Conservation (phyloP, 2,797 vertebrate species). For the Megalops cyprinoides region DNA sequence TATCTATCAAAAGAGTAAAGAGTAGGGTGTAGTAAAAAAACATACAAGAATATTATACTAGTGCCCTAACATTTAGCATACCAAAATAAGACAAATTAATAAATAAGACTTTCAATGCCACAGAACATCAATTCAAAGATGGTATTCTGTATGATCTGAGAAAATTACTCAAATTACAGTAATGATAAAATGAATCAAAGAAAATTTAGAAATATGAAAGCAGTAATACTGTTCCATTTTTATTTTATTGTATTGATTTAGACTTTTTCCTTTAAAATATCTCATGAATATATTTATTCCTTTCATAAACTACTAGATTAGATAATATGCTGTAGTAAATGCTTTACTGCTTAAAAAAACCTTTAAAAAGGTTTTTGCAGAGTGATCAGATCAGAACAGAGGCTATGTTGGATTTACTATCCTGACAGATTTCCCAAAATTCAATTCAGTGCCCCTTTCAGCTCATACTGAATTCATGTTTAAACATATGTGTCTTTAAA, state of each 20-base stretch:
- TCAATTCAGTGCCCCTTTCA: not conserved
- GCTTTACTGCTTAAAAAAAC: too few species aligned
- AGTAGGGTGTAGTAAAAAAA: not conserved
- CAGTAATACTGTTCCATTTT: too few species aligned
- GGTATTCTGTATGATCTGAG: not conserved
- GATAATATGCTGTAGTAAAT: too few species aligned
- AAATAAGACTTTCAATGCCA: not conserved
- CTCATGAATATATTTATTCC: too few species aligned
- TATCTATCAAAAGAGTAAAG: not conserved
- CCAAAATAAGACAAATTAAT: not conserved
- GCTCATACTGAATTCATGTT: not conserved
- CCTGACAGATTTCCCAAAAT: not conserved
- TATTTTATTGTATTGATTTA: too few species aligned
- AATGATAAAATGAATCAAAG: not conserved
- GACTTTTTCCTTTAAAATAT: too few species aligned
- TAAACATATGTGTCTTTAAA: not conserved
- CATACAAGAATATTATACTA: not conserved
- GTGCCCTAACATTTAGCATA: not conserved
- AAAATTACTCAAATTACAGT: not conserved
- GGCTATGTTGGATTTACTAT: too few species aligned
- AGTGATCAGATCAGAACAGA: too few species aligned
- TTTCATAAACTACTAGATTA: too few species aligned
- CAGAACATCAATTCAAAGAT: not conserved
- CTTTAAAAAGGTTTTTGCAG: too few species aligned
- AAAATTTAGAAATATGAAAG: too few species aligned